Base-by-base conservation (phyloP, 2,113 vertebrate genomes). In the Vidua chalybeata region DNA sequence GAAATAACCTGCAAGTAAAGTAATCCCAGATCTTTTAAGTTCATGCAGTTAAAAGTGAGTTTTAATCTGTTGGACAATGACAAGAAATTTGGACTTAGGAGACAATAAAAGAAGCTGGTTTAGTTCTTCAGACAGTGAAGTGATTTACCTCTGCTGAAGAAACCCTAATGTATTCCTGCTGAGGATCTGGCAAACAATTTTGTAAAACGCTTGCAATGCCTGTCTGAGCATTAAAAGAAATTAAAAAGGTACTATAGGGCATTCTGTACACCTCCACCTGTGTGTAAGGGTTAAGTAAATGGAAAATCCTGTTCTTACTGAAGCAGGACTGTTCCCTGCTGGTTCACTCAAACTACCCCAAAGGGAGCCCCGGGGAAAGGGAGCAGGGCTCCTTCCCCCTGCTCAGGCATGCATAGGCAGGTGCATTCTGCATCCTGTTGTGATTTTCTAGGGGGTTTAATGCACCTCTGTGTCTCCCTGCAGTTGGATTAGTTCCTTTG, bases 71-170 rank as follows among this genome's bases (percentile, higher is more conserved):
- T 33, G 43, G 43, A 93, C 68, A 84, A 62, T 76, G 75, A 95
- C 92, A 92, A 96, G 95, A 93, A 90, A 94, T 92, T 58, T 89
- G 41, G 77, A 75, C 94, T 89, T 95, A 95, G 80, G 54, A 95
- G 79, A 87, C 62, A 93, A 78, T 90, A 91, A 95, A 94, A 87
- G 71, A 94, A 68, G 23, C 26, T 1, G 20, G 20, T 37, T 56
- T 69, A 86, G 62, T 39, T 93, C 59, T 83, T 87, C 62, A 61
- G 75, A 67, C 76, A 84, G 45, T 43, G 41, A 43, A 89, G 14
- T 61, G 80, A 89, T 83, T 91, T 73, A 87, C 49, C 22, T 81
- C 73, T 43, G 33, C 7, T 84, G 73, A 91, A 82, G 46, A 79
- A 93, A 92, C 6, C 46, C 8, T 75, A 89, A 92, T 93, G 68